Percentiles rank a stretch among this genome's conserved stretches.
Evolutionary conservation across 2,113 vertebrate genomes (phyloP).

Genomic region (Neotoma lepida): DNA sequence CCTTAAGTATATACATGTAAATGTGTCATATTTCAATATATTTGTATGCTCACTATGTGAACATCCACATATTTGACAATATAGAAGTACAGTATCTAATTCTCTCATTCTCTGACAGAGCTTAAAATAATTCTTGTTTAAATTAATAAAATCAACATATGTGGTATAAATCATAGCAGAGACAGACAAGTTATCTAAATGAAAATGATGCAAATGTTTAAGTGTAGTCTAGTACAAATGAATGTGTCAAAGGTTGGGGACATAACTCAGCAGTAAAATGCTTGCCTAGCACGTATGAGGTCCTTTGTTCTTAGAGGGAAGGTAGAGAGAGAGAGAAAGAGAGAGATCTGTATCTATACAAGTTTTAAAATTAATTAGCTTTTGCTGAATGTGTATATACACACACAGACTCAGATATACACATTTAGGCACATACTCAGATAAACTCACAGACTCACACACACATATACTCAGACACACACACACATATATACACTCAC

Average conservation of each 20-base stretch:
- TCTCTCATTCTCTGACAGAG: background rate
- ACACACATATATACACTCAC: background rate
- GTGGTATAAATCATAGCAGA: conserved; percentile 1
- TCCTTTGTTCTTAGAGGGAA: background rate
- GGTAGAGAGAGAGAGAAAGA: background rate
- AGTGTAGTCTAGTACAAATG: background rate
- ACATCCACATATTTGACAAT: background rate
- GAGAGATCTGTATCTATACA: background rate
- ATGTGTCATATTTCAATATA: background rate
- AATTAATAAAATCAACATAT: background rate
- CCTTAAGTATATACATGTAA: background rate
- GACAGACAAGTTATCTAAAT: background rate
- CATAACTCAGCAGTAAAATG: background rate
- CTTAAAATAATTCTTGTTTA: background rate
- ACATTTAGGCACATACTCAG: background rate
- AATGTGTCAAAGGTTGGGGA: background rate
- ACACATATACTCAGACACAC: background rate
- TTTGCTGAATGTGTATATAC: background rate
- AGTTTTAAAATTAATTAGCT: background rate
- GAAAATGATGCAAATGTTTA: conserved; percentile 16
- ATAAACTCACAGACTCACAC: background rate
- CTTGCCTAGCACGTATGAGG: background rate
- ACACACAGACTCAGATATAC: background rate
- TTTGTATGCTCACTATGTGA: background rate
- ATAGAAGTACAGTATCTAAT: background rate